phyloP scores from a whole-genome alignment of 2,797 vertebrate species.

The Lutjanus campechanus region DNA sequence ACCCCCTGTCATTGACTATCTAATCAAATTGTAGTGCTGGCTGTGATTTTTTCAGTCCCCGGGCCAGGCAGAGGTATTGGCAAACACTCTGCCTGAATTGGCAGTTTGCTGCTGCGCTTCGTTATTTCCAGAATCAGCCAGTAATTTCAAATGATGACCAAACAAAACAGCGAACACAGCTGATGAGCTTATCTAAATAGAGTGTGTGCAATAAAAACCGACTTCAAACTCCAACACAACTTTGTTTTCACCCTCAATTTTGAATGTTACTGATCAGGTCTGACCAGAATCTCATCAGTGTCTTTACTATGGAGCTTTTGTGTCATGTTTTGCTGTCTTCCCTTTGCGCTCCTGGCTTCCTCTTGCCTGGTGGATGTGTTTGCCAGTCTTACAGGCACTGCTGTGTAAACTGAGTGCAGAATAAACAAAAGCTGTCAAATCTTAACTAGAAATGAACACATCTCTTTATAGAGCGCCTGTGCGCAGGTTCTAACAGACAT shows the following conservation, averaged over 20 bases:
- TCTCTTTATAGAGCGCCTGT: background rate
- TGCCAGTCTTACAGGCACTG: conserved; percentile 8
- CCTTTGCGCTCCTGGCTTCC: background rate
- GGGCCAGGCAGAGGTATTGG: conserved; percentile 48
- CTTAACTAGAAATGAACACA: background rate
- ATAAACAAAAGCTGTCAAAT: conserved; percentile 42
- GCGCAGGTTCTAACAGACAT: conserved; percentile 2
- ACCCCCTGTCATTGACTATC: conserved; percentile 38
- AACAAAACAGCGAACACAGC: conserved; percentile 50
- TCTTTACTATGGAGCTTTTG: background rate
- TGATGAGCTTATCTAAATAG: conserved; percentile 35
- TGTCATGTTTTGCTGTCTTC: background rate
- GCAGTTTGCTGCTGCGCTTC: conserved; percentile 54
- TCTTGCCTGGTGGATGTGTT: conserved; percentile 33
- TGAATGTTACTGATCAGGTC: background rate
- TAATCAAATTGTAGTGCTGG: conserved; percentile 38
- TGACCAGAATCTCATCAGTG: background rate
- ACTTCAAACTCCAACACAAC: background rate
- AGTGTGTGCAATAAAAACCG: conserved; percentile 8
- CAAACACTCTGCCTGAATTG: conserved; percentile 57
- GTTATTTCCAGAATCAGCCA: conserved; percentile 65
- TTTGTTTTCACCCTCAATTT: conserved; percentile 1
- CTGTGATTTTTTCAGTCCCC: conserved; percentile 39
- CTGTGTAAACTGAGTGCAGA: conserved; percentile 29
- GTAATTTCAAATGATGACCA: conserved; percentile 58